phyloP scores from a whole-genome alignment of 2,797 vertebrate genomes.

The Allobates femoralis region DNA sequence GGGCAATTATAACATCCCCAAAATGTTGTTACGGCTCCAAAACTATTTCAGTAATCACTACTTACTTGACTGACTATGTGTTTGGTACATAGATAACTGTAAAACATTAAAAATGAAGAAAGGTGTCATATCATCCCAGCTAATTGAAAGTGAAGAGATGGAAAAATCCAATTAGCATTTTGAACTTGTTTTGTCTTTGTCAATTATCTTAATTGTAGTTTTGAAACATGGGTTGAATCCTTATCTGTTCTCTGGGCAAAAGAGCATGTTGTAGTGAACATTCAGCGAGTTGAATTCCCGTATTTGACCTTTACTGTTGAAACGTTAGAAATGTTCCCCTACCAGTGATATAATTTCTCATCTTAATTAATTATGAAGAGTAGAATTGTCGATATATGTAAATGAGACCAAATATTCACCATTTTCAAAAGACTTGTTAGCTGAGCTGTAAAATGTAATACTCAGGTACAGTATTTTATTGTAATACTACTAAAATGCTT shows the following conservation, averaged over 20 bases:
- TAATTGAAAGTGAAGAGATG: constrained; percentile 79
- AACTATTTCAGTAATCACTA: constrained; percentile 69
- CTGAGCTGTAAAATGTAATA: not conserved
- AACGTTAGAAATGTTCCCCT: constrained; percentile 11
- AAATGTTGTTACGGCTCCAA: constrained; percentile 65
- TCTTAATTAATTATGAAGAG: not conserved
- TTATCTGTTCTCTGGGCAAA: constrained; percentile 68
- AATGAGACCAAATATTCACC: not conserved
- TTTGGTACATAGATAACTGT: constrained; percentile 67
- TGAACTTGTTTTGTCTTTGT: constrained; percentile 78
- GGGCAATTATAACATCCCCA: constrained; percentile 67
- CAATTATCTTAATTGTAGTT: constrained; percentile 76
- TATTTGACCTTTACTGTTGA: constrained; percentile 41
- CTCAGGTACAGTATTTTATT: not conserved
- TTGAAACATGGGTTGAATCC: constrained; percentile 68
- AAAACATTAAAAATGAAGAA: constrained; percentile 72
- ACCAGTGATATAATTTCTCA: constrained; percentile 2
- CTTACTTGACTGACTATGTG: constrained; percentile 68
- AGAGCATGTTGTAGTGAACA: constrained; percentile 39
- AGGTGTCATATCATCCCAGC: constrained; percentile 73
- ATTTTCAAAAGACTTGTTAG: not conserved
- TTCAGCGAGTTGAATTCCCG: not conserved
- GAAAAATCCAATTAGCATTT: constrained; percentile 81
- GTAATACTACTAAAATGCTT: not conserved
- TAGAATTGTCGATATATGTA: constrained; percentile 16